Conservation (phyloP, 2,113 vertebrate genomes). For the Xenopus tropicalis region DNA sequence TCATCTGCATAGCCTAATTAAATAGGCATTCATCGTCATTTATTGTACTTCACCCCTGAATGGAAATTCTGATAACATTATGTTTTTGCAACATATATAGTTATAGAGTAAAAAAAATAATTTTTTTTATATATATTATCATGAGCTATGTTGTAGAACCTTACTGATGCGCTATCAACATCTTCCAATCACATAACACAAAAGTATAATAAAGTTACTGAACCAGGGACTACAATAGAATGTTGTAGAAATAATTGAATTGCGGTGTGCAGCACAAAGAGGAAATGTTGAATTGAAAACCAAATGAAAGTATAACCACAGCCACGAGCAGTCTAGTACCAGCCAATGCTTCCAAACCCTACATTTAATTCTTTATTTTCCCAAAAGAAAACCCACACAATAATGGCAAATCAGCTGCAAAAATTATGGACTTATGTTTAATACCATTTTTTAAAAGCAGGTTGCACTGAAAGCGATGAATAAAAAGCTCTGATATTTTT, state of each 20-base stretch:
- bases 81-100: neutral
- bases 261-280: slow-evolving; percentile 22
- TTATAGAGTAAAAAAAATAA: neutral
- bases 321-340: too few species aligned
- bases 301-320: too few species aligned
- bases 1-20: slow-evolving; percentile 26
- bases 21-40: slow-evolving; percentile 28
- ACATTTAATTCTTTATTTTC: too few species aligned
- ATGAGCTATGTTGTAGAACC: slow-evolving; percentile 37
- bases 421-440: too few species aligned
- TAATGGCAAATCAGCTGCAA: too few species aligned
- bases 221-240: neutral
- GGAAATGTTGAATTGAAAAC: too few species aligned
- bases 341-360: too few species aligned
- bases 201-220: neutral
- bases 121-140: neutral
- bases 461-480: too few species aligned
- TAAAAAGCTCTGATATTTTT: too few species aligned
- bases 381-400: too few species aligned
- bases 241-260: slow-evolving; percentile 7
- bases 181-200: neutral
- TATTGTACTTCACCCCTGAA: neutral
- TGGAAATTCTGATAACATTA: slow-evolving; percentile 13
- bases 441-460: too few species aligned
- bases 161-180: slow-evolving; percentile 2